Percentiles rank a stretch among this genome's conserved stretches.
These are phyloP conservation scores for Habropoda laboriosa DNA, from an alignment of 1,140 invertebrate species.

Conservation along the genomic window DNA sequence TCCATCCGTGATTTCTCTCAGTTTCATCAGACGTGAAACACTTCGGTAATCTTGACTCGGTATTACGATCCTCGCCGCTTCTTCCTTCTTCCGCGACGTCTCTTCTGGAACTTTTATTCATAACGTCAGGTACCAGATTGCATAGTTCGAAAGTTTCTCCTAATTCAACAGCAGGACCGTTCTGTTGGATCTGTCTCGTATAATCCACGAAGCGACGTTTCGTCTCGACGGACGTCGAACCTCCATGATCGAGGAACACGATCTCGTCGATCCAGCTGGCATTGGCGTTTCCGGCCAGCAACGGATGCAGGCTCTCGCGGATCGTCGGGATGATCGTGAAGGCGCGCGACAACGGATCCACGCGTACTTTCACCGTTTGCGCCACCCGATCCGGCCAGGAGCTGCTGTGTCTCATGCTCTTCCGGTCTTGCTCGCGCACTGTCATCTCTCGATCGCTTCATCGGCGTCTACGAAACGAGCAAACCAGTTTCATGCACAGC, in stretches of 20 bases:
- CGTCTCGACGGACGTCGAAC: conserved; percentile 6
- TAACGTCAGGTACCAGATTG: conserved; percentile 4
- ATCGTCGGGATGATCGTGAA: conserved; percentile 71
- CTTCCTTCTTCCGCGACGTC: neutral
- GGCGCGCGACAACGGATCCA: conserved; percentile 69
- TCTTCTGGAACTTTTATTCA: neutral
- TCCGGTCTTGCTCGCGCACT: conserved; percentile 49
- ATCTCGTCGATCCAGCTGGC: conserved; percentile 48
- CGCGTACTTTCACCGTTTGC: conserved; percentile 68
- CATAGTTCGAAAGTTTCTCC: conserved; percentile 25
- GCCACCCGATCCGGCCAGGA: conserved; percentile 70
- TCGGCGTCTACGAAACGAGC: neutral
- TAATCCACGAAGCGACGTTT: conserved; percentile 43
- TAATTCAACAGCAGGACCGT: neutral
- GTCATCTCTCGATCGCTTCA: conserved; percentile 57
- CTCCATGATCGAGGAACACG: conserved; percentile 40
- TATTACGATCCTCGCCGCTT: neutral
- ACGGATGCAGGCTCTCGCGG: conserved; percentile 44
- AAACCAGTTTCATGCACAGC: neutral
- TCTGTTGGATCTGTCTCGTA: neutral
- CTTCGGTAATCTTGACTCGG: conserved; percentile 2
- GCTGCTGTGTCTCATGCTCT: conserved; percentile 71
- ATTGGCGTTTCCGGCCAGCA: neutral
- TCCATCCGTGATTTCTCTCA: neutral
- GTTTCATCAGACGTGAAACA: conserved; percentile 10